Evolutionary conservation across 2,888 invertebrate species (phyloP).

Genomic region (Cephus sareptanus): DNA sequence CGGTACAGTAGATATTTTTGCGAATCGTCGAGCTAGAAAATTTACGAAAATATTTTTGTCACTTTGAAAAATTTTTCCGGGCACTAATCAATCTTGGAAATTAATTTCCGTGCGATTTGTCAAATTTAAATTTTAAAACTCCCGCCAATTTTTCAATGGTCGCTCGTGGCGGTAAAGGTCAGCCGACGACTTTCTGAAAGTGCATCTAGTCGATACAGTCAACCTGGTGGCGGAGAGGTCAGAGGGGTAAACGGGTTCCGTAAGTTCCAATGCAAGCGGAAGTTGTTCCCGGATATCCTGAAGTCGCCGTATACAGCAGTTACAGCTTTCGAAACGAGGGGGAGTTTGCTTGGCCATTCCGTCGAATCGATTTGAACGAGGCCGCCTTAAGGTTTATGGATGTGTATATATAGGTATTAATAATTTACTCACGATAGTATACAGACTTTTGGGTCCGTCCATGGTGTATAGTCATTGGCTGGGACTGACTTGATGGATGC

Average conservation of each 20-base stretch:
- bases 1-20: not conserved
- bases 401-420: not conserved
- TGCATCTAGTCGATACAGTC: not conserved
- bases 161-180: not conserved
- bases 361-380: slow-evolving; percentile 19
- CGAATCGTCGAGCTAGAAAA: not conserved
- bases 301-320: not conserved
- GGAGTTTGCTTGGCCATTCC: not conserved
- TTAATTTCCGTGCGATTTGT: not conserved
- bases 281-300: slow-evolving; percentile 9
- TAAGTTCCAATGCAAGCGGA: not conserved
- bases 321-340: slow-evolving; percentile 7
- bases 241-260: not conserved
- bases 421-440: slow-evolving; percentile 73
- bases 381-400: no score
- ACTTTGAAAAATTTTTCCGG: not conserved
- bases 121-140: not conserved
- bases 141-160: not conserved
- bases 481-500: slow-evolving; percentile 76
- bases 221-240: not conserved
- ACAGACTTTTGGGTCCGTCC: slow-evolving; percentile 77
- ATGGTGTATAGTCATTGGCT: slow-evolving; percentile 73
- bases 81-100: no score
- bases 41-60: not conserved
- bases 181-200: not conserved